These are phyloP conservation scores for Borostomias antarcticus DNA, from an alignment of 2,797 vertebrate species.

Conservation along the genomic window DNA sequence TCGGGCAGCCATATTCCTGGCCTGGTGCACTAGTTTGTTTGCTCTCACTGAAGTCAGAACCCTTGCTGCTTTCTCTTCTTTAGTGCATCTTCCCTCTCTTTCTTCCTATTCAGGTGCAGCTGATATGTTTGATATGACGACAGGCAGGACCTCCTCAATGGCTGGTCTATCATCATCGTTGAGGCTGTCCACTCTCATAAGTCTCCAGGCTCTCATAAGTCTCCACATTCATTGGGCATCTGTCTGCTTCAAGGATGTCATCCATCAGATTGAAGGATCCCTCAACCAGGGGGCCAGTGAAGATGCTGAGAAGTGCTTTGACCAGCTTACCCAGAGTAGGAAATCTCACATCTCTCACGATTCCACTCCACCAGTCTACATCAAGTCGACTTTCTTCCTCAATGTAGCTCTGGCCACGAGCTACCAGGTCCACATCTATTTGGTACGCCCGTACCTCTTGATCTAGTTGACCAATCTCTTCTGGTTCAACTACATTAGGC, in stretches of 20 bases:
- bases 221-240: constrained; percentile 13
- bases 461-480: constrained; percentile 33
- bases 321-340: constrained; percentile 16
- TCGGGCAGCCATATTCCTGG: neutral
- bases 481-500: constrained; percentile 34
- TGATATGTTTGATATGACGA: constrained; percentile 13
- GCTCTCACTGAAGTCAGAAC: constrained; percentile 3
- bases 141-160: constrained; percentile 12
- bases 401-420: constrained; percentile 10
- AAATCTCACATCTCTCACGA: constrained; percentile 15
- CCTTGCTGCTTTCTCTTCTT: constrained; percentile 8
- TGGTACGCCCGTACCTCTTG: constrained; percentile 39
- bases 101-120: constrained; percentile 3
- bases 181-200: constrained; percentile 19
- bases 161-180: constrained; percentile 11
- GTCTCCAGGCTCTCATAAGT: constrained; percentile 24
- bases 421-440: constrained; percentile 30
- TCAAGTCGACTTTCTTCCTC: constrained; percentile 20
- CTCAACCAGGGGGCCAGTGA: constrained; percentile 32
- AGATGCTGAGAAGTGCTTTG: constrained; percentile 22
- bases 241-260: constrained; percentile 25
- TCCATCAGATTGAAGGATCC: constrained; percentile 26
- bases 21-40: neutral
- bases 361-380: constrained; percentile 29
- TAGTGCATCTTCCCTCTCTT: neutral